Evolutionary conservation across 2,797 vertebrate genomes (phyloP), one percentile per base, ranked within the genome.

Genomic region (Falco peregrinus): DNA sequence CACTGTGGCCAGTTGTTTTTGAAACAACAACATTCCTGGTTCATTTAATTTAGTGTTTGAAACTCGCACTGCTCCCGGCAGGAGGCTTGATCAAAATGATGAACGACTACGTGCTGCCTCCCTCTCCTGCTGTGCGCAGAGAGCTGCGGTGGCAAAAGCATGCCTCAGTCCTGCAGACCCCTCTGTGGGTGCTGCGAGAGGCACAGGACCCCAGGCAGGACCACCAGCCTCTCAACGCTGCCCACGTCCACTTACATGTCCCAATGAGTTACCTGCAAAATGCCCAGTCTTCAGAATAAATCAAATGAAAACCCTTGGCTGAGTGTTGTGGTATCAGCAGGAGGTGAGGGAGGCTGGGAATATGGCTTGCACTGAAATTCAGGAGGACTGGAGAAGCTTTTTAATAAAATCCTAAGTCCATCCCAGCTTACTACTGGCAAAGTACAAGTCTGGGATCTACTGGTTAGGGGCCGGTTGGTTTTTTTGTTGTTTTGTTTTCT

Each of bases 291-390:
- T 53, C 41, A 25, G 54, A 33, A 68, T 4, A 73, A 61, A 25
- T 9, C 20, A 4, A 60, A 53, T 2, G 2, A 43, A 85, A 48
- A 9, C 6, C 35, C 19, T 4, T 4, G 25, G 18, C 7, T 35
- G 29, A 68, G 41, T 0, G 3, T 26, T 51, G 19, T 0, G 1
- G n/a, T 28, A 8, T 24, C 1, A 0, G 53, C 47, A 64, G 50
- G 54, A 59, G 22, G 53, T 2, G 31, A 59, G 47, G 22, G 35
- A 48, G 19, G 54, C 21, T 54, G 39, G 39, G 39, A 73, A 37
- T 5, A 29, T 16, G 80, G 43, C 24, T 63, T 6, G 6, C 22
- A 11, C 28, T 63, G 60, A 47, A 91, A 74, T 53, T 61, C 85
- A 76, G 37, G 19, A 59, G 63, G 29, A 17, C 15, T 33, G 13